Conservation (phyloP, 2,797 vertebrate species). For the Synaphobranchus kaupii region DNA sequence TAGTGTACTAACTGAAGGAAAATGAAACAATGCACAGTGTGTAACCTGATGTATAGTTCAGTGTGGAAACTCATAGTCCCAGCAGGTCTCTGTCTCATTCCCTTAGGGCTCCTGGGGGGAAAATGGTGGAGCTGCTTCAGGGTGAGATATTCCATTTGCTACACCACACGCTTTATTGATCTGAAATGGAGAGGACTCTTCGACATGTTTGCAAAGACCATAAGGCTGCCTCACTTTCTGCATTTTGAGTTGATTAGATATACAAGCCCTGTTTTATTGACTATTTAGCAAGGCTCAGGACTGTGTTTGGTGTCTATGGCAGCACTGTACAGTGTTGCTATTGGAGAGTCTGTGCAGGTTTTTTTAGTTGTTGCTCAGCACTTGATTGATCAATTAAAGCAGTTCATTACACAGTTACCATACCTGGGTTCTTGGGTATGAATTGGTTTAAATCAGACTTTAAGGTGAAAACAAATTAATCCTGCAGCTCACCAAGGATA, state of each 20-base stretch:
- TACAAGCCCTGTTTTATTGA: neutral
- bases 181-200: constrained; percentile 54
- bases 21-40: constrained; percentile 24
- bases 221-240: neutral
- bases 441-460: neutral
- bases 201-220: constrained; percentile 37
- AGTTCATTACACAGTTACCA: neutral
- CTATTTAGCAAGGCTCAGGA: neutral
- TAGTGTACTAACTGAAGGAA: neutral
- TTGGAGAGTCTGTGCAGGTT: neutral
- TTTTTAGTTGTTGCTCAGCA: neutral
- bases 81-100: constrained; percentile 40
- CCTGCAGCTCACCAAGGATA: neutral
- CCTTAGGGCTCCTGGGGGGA: neutral
- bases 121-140: constrained; percentile 35
- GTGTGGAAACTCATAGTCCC: constrained; percentile 34
- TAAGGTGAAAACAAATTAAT: neutral
- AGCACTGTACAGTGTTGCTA: neutral
- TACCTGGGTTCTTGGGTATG: neutral
- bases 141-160: constrained; percentile 51
- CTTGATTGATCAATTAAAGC: neutral
- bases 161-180: constrained; percentile 58
- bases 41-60: constrained; percentile 25
- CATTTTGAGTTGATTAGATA: constrained; percentile 11
- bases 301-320: neutral